These are phyloP conservation scores for Avahi laniger DNA, from an alignment of 2,797 vertebrate species.

Conservation along the genomic window DNA sequence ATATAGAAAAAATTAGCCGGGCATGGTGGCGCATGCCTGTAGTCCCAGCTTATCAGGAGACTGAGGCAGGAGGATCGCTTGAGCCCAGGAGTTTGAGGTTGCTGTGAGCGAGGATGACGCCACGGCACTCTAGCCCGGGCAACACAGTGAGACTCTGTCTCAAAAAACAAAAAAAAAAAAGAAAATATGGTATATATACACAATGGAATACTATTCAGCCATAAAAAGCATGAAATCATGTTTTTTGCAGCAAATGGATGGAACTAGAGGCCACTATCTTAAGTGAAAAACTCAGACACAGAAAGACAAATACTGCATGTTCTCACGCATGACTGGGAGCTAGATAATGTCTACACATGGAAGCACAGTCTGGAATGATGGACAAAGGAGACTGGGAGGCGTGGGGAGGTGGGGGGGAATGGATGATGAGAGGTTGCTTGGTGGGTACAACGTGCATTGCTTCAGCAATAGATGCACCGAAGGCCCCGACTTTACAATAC, in stretches of 20 bases:
- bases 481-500: neutral
- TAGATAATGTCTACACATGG: neutral
- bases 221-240: neutral
- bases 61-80: too few relatives aligned
- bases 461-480: neutral
- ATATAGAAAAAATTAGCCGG: too few relatives aligned
- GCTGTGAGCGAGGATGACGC: too few relatives aligned
- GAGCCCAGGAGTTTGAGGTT: too few relatives aligned
- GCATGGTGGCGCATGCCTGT: too few relatives aligned
- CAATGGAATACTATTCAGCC: neutral
- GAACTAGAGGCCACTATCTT: neutral
- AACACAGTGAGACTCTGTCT: too few relatives aligned
- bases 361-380: neutral
- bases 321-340: neutral
- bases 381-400: neutral
- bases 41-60: too few relatives aligned
- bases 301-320: neutral
- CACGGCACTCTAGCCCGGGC: too few relatives aligned
- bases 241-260: neutral
- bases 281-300: neutral
- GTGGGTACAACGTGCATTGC: neutral
- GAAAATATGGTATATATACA: neutral
- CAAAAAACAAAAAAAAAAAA: too few relatives aligned
- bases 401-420: neutral
- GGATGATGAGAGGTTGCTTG: neutral